Base-by-base conservation (phyloP, 2,797 vertebrate species). In the Coreius guichenoti region DNA sequence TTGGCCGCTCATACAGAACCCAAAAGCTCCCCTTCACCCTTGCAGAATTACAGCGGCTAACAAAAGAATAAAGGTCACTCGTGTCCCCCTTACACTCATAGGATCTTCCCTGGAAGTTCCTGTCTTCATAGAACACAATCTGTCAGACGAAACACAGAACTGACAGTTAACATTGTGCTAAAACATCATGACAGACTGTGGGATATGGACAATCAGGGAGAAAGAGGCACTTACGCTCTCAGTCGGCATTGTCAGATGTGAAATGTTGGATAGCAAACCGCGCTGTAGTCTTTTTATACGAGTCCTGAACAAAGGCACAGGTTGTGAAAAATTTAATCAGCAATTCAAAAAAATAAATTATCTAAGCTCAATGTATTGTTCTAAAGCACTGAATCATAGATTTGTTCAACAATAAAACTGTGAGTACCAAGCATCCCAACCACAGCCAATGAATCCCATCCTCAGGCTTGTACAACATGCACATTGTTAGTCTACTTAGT, bases 11-110 rank as follows among this genome's bases (percentile, higher is more conserved):
- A 5, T 93, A 94, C 73, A 94, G 88, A 49, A 93, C 92, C 92
- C 93, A 94, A 90, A 92, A 92, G 69, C 93, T 92, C 12, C 91
- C 90, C 67, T 93, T 92, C 81, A 95, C 93, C 78, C 90, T 92
- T 47, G 93, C 87, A 83, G 93, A 93, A 88, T 90, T 93, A 77
- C 92, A 94, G 79, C 79, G 87, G 85, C 82, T 90, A 67, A 94
- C 90, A 86, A 89, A 90, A 36, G 87, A 81, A 65, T 85, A 89
- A 17, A 91, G 92, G 84, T 92, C 90, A 49, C 90, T 69, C 79
- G 89, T 87, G 87, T 94, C 92, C 1, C 43, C 51, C 69, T 87
- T 89, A 89, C 92, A 92, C 87, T 93, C 93, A 83, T 93, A 88
- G 86, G 80, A 86, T 47, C 63, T 88, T 45, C 93, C 93, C 67